Evolutionary conservation across 1,140 invertebrate species (phyloP), one percentile per base, ranked within the genome.

Genomic region (Drosophila rhopaloa): DNA sequence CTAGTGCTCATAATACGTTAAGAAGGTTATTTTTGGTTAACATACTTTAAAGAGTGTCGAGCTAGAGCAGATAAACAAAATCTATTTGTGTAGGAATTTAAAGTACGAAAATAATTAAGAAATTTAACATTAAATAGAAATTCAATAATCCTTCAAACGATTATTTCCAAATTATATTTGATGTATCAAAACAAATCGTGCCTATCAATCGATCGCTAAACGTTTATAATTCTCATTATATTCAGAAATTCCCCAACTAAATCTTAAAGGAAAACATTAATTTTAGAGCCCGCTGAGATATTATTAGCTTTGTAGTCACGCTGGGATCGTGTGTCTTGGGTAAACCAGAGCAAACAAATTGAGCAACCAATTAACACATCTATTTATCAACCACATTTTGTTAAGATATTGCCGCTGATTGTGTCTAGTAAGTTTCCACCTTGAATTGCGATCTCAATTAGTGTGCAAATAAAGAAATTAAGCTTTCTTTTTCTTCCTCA

Each of bases 351-450:
- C 72, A 54, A 63, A 74, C 32, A 44, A 75, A 75, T 75, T 75
- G 71, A 65, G 71, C 71, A 75, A 75, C 40, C 27, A 75, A 44
- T 75, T 75, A 75, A 71, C 72, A 75, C 32, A 7, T 75, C 40
- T 40, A 62, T 75, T 63, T 75, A 65, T 75, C 40, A 73, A 11
- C 14, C 10, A 61, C 54, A 55, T 63, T 65, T 75, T 32, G 46
- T 56, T 40, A 65, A 57, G 59, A 56, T 75, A 29, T 32, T 75
- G 71, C 67, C 57, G 57, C 57, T 41, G 32, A 48, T 38, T n/a
- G 59, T 46, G 71, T 75, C 72, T 75, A 75, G 72, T 75, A 75
- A 75, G 71, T 75, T 75, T 75, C 72, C 72, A 75, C 59, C 71
- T 71, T 44, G 46, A 75, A 65, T 65, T 75, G 70, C 72, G 59